Base-by-base conservation (phyloP, 2,113 vertebrate genomes). In the Typhlomys cinereus region DNA sequence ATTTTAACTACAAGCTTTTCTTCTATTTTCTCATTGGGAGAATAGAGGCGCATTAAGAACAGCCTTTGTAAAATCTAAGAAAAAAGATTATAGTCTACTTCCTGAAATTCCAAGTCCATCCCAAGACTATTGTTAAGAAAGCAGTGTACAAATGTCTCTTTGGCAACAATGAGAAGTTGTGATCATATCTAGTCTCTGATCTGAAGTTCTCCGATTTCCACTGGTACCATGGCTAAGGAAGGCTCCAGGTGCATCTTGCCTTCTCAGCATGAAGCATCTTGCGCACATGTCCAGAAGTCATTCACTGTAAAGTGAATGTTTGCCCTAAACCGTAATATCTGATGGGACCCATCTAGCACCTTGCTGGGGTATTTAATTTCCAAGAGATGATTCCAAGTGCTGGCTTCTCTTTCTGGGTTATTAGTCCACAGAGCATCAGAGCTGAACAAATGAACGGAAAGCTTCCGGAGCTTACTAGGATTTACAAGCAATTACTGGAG, bases 401-500 rank as follows among this genome's bases (percentile, higher is more conserved):
- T 61, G 64, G 44, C 15, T 74, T 79, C 76, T 76, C 31, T 0
- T 66, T 83, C 91, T 92, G 91, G 83, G 83, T 86, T 94, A 94
- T 91, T 92, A 73, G 66, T 81, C 71, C 80, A 61, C 18, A 92
- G 75, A 31, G 48, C 94, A 86, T 31, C 27, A 4, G 54, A 62
- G 83, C 71, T 73, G 75, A 90, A 89, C 31, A 90, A 95, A 92
- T 78, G 93, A 66, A 81, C 61, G 86, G 18, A 78, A 70, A 81
- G 54, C 54, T 93, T 86, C 59, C 2, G 50, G 83, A 83, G 52
- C 66, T 93, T 89, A 91, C 66, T 48, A 41, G 94, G 84, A 89
- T 96, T 96, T 92, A 89, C 66, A 73, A 50, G 83, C 86, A 95
- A 90, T 93, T 92, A 83, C 86, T 69, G 44, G 50, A 67, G 70